These are phyloP conservation scores for Acrobasis repandana DNA, from an alignment of 2,888 invertebrate species.

Conservation along the genomic window DNA sequence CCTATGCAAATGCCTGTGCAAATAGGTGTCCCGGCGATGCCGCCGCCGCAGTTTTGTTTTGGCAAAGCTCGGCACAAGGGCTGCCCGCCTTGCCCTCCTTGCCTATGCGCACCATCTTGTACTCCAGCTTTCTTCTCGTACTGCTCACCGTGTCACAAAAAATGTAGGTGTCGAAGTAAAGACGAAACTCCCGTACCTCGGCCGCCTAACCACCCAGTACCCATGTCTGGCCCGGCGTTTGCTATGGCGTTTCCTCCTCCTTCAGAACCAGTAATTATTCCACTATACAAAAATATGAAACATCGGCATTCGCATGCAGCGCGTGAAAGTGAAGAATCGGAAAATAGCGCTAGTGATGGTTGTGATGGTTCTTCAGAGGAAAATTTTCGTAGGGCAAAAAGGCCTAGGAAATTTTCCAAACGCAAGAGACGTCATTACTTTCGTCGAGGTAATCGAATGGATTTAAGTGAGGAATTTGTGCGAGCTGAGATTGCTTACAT, in stretches of 20 bases:
- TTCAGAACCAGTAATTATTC: constrained; percentile 36
- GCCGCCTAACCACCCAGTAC: constrained; percentile 37
- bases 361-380: background rate
- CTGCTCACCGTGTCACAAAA: constrained; percentile 65
- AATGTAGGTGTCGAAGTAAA: constrained; percentile 56
- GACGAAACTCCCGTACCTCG: constrained; percentile 45
- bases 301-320: background rate
- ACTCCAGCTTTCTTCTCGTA: constrained; percentile 69
- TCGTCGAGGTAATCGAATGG: background rate
- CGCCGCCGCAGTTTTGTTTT: constrained; percentile 37
- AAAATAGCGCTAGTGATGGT: background rate
- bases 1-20: constrained; percentile 48
- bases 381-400: background rate
- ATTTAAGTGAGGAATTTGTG: background rate
- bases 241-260: constrained; percentile 34
- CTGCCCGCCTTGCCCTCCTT: constrained; percentile 69
- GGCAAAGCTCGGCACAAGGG: constrained; percentile 34
- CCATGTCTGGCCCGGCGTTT: constrained; percentile 32
- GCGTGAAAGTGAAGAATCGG: constrained; percentile 1
- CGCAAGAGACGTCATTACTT: background rate
- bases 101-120: constrained; percentile 59
- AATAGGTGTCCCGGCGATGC: constrained; percentile 47
- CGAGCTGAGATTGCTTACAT: constrained; percentile 36
- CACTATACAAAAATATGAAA: background rate
- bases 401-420: background rate